phyloP scores from a whole-genome alignment of 2,888 invertebrate species.

The Rotaria socialis region DNA sequence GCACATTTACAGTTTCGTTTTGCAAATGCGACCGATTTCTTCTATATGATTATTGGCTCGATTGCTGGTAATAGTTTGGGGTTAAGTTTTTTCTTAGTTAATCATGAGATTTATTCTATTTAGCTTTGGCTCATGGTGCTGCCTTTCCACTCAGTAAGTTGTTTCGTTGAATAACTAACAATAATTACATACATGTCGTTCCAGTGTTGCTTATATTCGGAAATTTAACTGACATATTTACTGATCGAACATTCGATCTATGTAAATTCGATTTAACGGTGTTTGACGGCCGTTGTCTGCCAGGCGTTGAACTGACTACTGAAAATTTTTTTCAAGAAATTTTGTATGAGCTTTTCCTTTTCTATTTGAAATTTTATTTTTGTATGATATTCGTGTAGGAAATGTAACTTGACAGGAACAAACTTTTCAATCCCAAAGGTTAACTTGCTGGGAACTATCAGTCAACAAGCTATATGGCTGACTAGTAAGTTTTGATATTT shows the following conservation, averaged over 20 bases:
- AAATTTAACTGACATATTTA: neutral
- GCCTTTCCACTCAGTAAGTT: neutral
- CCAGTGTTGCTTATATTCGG: conserved; percentile 6
- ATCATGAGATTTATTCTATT: neutral
- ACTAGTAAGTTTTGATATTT: neutral
- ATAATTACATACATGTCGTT: neutral
- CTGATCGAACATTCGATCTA: neutral
- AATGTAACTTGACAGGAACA: neutral
- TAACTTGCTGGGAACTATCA: neutral
- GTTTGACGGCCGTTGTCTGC: neutral
- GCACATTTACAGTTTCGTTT: neutral
- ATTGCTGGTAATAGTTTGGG: neutral
- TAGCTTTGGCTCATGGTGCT: neutral
- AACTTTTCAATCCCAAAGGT: neutral
- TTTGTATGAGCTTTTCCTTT: neutral
- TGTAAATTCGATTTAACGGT: neutral
- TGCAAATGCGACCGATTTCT: neutral
- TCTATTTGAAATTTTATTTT: neutral
- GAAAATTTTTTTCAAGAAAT: neutral
- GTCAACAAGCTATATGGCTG: neutral
- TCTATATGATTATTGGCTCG: neutral
- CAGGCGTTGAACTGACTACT: neutral
- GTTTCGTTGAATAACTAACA: neutral
- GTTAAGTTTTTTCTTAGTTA: too few relatives aligned
- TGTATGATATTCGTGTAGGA: neutral